phyloP scores from a whole-genome alignment of 2,888 invertebrate genomes.

The Trachelus iudaicus region DNA sequence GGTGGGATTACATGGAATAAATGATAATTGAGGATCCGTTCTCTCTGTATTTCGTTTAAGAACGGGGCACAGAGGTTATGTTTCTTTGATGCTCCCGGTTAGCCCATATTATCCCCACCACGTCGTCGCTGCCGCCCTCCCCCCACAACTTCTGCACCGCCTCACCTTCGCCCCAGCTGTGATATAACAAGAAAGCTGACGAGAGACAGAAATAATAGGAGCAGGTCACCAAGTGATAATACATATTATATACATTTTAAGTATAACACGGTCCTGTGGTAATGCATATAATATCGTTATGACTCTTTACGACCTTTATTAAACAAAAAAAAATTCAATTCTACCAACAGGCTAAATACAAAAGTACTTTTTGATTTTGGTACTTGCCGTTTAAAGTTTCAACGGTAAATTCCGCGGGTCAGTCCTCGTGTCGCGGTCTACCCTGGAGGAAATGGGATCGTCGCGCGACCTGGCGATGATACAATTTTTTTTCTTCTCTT shows the following conservation, averaged over 20 bases:
- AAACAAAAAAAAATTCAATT: slow-evolving; percentile 13
- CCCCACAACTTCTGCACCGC: slow-evolving; percentile 25
- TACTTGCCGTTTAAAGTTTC: slow-evolving; percentile 25
- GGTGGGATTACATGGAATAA: slow-evolving; percentile 96
- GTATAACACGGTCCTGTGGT: slow-evolving; percentile 45
- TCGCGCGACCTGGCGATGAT: too few species aligned
- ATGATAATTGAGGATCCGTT: slow-evolving; percentile 16
- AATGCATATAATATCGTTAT: slow-evolving; percentile 36
- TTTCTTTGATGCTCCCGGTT: background rate
- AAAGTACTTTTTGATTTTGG: slow-evolving; percentile 38
- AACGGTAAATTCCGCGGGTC: background rate
- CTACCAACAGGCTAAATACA: slow-evolving; percentile 34
- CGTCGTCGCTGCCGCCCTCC: background rate
- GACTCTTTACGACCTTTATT: slow-evolving; percentile 4
- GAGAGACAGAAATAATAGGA: slow-evolving; percentile 38
- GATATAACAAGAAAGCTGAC: slow-evolving; percentile 59
- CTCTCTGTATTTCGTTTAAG: slow-evolving; percentile 5
- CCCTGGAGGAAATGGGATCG: background rate
- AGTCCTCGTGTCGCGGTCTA: background rate
- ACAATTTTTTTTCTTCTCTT: background rate
- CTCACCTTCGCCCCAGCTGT: slow-evolving; percentile 60
- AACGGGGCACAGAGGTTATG: background rate
- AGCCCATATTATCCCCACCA: background rate
- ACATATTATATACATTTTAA: slow-evolving; percentile 42
- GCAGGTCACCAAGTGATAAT: slow-evolving; percentile 47